A percentile compares a stretch with the other conserved stretches of the same genome.
Evolutionary conservation across 2,113 vertebrate species (phyloP).

Genomic region (Tichodroma muraria): DNA sequence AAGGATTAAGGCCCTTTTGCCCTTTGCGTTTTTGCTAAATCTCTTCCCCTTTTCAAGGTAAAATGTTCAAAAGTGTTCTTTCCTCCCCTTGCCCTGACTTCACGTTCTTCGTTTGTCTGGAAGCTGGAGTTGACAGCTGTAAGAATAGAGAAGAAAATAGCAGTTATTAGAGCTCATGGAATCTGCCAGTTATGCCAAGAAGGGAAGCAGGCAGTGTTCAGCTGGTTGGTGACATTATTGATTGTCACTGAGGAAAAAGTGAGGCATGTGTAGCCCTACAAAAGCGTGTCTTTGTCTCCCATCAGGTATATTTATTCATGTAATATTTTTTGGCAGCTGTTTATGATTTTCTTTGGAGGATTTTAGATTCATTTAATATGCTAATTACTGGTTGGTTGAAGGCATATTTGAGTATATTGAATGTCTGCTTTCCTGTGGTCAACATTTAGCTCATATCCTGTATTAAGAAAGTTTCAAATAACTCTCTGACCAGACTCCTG

Average conservation of each 20-base stretch:
- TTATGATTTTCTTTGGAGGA: background rate
- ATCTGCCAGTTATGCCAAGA: background rate
- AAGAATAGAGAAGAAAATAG: slow-evolving; percentile 4
- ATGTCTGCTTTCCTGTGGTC: background rate
- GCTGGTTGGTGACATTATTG: background rate
- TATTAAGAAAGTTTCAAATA: background rate
- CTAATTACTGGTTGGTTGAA: background rate
- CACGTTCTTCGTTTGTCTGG: background rate
- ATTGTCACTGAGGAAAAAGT: background rate
- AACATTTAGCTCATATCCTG: background rate
- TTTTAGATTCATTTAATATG: background rate
- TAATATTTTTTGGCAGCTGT: background rate
- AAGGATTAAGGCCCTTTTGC: background rate
- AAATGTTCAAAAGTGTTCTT: background rate
- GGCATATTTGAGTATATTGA: background rate
- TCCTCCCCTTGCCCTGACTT: background rate
- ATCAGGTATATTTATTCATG: background rate
- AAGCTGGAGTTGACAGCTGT: background rate
- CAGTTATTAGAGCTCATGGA: background rate
- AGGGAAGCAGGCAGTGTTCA: background rate
- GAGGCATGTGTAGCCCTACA: background rate
- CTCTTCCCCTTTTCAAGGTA: background rate
- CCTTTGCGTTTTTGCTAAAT: background rate
- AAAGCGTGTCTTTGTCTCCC: background rate
- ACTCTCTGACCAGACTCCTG: background rate